phyloP scores from a whole-genome alignment of 2,888 invertebrate genomes.

The Drosophila recens region DNA sequence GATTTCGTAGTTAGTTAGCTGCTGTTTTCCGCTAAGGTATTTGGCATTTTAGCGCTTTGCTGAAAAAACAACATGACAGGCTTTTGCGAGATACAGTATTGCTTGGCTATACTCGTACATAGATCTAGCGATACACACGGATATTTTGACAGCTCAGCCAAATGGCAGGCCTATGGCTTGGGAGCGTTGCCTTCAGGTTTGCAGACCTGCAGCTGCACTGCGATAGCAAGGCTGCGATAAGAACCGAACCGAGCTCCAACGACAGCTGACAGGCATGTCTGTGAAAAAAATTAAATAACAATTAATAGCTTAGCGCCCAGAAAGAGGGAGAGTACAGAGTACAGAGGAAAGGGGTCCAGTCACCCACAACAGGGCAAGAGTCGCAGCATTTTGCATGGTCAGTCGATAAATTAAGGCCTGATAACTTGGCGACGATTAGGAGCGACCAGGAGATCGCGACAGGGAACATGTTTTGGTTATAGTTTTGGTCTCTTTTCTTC shows the following conservation, averaged over 20 bases:
- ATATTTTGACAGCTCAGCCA: constrained; percentile 52
- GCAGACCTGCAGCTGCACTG: constrained; percentile 53
- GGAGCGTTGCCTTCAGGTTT: constrained; percentile 33
- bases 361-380: constrained; percentile 23
- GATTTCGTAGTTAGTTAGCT: constrained; percentile 25
- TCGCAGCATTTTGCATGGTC: constrained; percentile 52
- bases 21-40: constrained; percentile 12
- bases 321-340: neutral
- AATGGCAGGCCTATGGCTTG: constrained; percentile 10
- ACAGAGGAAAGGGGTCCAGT: neutral
- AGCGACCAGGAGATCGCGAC: constrained; percentile 37
- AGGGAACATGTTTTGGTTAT: constrained; percentile 58
- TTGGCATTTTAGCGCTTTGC: constrained; percentile 5
- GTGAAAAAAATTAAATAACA: constrained; percentile 66
- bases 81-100: constrained; percentile 33
- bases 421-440: constrained; percentile 63
- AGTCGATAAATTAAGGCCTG: constrained; percentile 67
- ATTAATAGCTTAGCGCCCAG: constrained; percentile 66
- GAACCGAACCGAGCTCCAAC: constrained; percentile 16
- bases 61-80: constrained; percentile 37
- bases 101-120: constrained; percentile 2
- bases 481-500: constrained; percentile 30
- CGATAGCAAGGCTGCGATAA: constrained; percentile 51
- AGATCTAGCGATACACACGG: constrained; percentile 42
- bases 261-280: constrained; percentile 39